Evolutionary conservation across 1,140 invertebrate genomes (phyloP).

Genomic region (Drosophila murphyi): DNA sequence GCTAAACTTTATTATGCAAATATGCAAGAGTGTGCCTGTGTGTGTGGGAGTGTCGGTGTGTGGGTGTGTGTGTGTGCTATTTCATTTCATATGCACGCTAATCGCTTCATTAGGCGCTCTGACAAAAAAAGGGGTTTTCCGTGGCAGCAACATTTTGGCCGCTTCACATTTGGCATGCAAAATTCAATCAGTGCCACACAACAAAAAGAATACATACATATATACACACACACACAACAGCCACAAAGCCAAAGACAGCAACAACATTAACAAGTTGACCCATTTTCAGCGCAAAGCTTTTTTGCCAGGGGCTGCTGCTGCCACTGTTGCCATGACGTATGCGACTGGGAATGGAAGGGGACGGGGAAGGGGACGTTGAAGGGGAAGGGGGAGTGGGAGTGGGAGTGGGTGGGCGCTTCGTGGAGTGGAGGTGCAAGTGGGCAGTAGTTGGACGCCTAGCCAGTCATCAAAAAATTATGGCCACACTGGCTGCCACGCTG

Average conservation of each 20-base stretch:
- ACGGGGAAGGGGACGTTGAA: not conserved
- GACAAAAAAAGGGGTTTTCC: constrained; percentile 40
- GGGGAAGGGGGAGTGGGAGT: not conserved
- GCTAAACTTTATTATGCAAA: not conserved
- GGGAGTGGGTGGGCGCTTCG: not conserved
- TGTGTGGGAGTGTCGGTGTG: not conserved
- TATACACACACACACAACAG: constrained; percentile 34
- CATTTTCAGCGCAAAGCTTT: constrained; percentile 77
- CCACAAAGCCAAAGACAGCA: constrained; percentile 43
- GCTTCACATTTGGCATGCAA: constrained; percentile 70
- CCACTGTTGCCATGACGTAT: constrained; percentile 64
- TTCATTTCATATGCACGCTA: constrained; percentile 68
- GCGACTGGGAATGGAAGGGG: constrained; percentile 30
- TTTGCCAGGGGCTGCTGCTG: constrained; percentile 67
- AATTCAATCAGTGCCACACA: constrained; percentile 67
- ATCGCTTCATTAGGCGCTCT: constrained; percentile 73
- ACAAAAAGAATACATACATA: constrained; percentile 46
- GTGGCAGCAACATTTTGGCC: constrained; percentile 9
- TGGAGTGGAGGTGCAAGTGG: not conserved
- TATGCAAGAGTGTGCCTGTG: constrained; percentile 4
- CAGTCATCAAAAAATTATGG: constrained; percentile 77
- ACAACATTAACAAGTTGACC: constrained; percentile 56
- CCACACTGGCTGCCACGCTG: constrained; percentile 50
- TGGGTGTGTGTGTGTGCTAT: constrained; percentile 17
- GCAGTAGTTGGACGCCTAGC: constrained; percentile 19